Evolutionary conservation across 92 coral and sea anemone species (phyloP), one percentile per base, ranked within the genome.

Genomic region (Paramuricea clavata): DNA sequence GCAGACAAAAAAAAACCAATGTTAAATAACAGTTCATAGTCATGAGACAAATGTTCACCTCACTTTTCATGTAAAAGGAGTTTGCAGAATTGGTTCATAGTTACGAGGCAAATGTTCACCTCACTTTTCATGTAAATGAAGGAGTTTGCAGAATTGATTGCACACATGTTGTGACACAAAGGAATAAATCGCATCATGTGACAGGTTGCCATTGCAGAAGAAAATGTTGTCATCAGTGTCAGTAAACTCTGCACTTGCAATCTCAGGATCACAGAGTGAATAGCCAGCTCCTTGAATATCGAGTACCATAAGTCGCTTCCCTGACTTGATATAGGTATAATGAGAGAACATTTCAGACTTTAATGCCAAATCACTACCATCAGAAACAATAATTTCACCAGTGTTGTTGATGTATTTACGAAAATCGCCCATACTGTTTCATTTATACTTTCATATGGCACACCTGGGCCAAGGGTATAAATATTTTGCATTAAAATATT

Each of bases 401-500:
- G 73, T 27, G 73, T 67, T 67, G 73, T 67, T 67, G 73, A 67
- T 30, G 41, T 67, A 67, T 30, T 67, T 67, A 9, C 12, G 21
- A 23, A 67, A 67, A 8, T 22, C 22, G 6, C 36, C 73, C n/a
- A n/a, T n/a, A n/a, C n/a, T n/a, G n/a, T n/a, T n/a, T n/a, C n/a
- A n/a, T n/a, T n/a, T n/a, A n/a, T n/a, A n/a, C n/a, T n/a, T n/a
- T n/a, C n/a, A n/a, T n/a, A n/a, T n/a, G n/a, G n/a, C n/a, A n/a
- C n/a, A n/a, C n/a, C n/a, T n/a, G n/a, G n/a, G n/a, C n/a, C n/a
- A n/a, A n/a, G n/a, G n/a, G n/a, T n/a, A n/a, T n/a, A n/a, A n/a
- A n/a, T n/a, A n/a, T n/a, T n/a, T n/a, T n/a, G n/a, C n/a, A n/a
- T n/a, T n/a, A n/a, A n/a, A n/a, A n/a, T n/a, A n/a, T n/a, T n/a